Base-by-base conservation (phyloP, 2,888 invertebrate genomes). In the Cheilosia impressa region DNA sequence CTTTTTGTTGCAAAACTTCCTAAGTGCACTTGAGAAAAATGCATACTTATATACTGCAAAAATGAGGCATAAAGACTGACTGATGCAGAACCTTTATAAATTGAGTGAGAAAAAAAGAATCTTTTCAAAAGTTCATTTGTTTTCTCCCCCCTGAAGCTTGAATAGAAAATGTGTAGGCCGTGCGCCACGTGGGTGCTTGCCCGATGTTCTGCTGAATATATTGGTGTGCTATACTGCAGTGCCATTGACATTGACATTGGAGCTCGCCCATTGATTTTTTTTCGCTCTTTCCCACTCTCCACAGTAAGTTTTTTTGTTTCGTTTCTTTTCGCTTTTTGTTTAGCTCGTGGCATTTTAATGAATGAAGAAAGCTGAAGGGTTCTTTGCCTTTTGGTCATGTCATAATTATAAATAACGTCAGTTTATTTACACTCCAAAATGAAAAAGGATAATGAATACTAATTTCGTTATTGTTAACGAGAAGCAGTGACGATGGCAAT, bases 161-260 rank as follows among this genome's bases (percentile, higher is more conserved):
- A 77, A 71, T 82, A 52, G 58, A 76, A 65, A 63, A 52, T n/a
- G 62, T 63, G 27, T 43, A 43, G 55, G 47, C 50, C 34, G 53
- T 77, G 71, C 19, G 43, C 31, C 71, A 66, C 58, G 72, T 83
- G 82, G 60, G 22, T 71, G 69, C 50, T 68, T 63, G 50, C n/a
- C 22, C 41, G 80, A 75, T 73, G 31, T 43, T 76, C 27, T 19
- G n/a, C 7, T 60, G 17, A 17, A n/a, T 38, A 13, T 31, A 13
- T 19, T 71, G 52, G 34, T 52, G 17, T 45, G 7, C 24, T 43
- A 17, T 55, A 65, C 73, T 65, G 72, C 66, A 72, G 60, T 72
- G 82, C 82, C 78, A 72, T 83, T 83, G 82, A 83, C 82, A 83
- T 78, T 83, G 82, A 78, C 82, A 83, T 78, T 83, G 82, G 60